phyloP scores from a whole-genome alignment of 2,888 invertebrate species.

The Hirtodrosophila confusa region DNA sequence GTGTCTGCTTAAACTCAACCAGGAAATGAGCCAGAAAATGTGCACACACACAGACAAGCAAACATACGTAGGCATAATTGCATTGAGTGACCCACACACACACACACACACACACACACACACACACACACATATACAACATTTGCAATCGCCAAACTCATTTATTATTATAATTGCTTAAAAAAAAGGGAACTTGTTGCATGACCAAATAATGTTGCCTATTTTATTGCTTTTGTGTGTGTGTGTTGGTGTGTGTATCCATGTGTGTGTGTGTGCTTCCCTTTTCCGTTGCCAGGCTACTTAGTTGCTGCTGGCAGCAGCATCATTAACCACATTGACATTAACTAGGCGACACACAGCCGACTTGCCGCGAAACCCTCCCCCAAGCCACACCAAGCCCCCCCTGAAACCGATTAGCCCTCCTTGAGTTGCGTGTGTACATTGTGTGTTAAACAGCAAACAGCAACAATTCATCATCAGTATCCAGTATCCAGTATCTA shows the following conservation, averaged over 20 bases:
- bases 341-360: constrained; percentile 35
- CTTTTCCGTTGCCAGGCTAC: constrained; percentile 32
- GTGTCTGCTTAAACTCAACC: background rate
- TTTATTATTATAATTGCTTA: constrained; percentile 74
- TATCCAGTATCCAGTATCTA: constrained; percentile 23
- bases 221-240: constrained; percentile 8
- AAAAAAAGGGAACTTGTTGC: constrained; percentile 46
- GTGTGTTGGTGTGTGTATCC: constrained; percentile 3
- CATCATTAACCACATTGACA: constrained; percentile 67
- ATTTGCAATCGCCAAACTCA: constrained; percentile 50
- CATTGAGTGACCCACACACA: constrained; percentile 49
- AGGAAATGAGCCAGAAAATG: constrained; percentile 50
- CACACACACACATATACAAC: constrained; percentile 12
- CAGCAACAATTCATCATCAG: constrained; percentile 57
- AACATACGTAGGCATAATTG: constrained; percentile 50
- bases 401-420: background rate
- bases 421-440: constrained; percentile 5
- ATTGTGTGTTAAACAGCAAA: constrained; percentile 23
- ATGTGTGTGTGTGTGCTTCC: constrained; percentile 8
- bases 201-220: constrained; percentile 36
- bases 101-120: constrained; percentile 13
- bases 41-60: constrained; percentile 25
- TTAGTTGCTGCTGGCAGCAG: constrained; percentile 36
- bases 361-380: background rate
- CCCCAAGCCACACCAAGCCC: too few species aligned